These are phyloP conservation scores for Samia ricini DNA, from an alignment of 1,140 invertebrate species.

Conservation along the genomic window DNA sequence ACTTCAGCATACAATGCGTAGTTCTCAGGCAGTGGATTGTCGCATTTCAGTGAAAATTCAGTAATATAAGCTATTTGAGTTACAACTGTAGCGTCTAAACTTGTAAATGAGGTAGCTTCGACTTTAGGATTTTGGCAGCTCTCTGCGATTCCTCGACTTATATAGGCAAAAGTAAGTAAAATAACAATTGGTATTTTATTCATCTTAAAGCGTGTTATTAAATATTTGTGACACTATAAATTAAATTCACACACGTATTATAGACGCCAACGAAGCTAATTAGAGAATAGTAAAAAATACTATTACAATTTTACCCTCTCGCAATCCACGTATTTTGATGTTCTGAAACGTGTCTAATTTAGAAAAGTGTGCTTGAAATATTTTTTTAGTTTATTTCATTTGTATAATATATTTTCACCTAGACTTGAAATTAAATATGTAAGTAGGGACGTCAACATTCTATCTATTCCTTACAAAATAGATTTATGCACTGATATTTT, in stretches of 20 bases:
- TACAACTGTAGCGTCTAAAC: slow-evolving; percentile 93
- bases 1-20: slow-evolving; percentile 92
- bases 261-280: background rate
- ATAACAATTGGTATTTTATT: slow-evolving; percentile 56
- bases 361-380: background rate
- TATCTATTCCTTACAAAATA: too few species aligned
- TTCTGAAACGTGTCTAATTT: slow-evolving; percentile 16
- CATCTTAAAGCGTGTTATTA: slow-evolving; percentile 57
- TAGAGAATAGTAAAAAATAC: background rate
- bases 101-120: slow-evolving; percentile 87
- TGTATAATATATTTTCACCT: too few species aligned
- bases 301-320: slow-evolving; percentile 8
- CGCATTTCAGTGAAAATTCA: slow-evolving; percentile 86
- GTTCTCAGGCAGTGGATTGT: slow-evolving; percentile 79
- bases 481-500: too few species aligned
- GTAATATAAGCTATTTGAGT: slow-evolving; percentile 89
- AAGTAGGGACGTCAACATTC: too few species aligned
- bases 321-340: slow-evolving; percentile 29
- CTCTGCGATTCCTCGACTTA: slow-evolving; percentile 40
- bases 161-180: slow-evolving; percentile 39
- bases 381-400: background rate
- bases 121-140: slow-evolving; percentile 82
- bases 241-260: slow-evolving; percentile 21
- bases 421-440: too few species aligned
- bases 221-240: slow-evolving; percentile 32